Conservation (phyloP, 2,113 vertebrate genomes). For the Hymenochirus boettgeri region DNA sequence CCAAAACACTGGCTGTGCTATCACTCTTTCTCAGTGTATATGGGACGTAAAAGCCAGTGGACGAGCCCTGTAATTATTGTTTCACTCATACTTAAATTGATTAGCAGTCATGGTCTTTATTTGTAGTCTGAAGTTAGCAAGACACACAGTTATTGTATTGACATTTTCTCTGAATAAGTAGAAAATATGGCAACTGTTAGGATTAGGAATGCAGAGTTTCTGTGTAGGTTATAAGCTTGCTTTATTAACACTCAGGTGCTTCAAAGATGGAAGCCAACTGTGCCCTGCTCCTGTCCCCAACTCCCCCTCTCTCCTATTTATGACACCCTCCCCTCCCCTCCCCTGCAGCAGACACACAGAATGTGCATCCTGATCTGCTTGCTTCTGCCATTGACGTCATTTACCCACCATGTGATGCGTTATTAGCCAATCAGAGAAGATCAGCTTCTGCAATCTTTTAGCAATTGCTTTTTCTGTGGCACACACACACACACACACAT, state of each 20-base stretch:
- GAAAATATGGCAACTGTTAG: not conserved
- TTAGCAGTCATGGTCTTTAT: too few species aligned
- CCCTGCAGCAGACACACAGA: slow-evolving; percentile 37
- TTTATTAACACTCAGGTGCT: slow-evolving; percentile 23
- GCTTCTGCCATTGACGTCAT: slow-evolving; percentile 78
- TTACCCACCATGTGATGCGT: slow-evolving; percentile 62
- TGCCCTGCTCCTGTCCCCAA: slow-evolving; percentile 24
- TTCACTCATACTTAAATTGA: too few species aligned
- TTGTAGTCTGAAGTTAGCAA: too few species aligned
- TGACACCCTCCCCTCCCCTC: slow-evolving; percentile 34
- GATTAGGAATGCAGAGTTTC: not conserved
- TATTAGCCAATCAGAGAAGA: slow-evolving; percentile 58
- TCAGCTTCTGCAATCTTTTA: slow-evolving; percentile 46
- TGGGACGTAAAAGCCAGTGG: too few species aligned
- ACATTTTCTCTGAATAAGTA: too few species aligned
- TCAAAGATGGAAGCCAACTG: slow-evolving; percentile 34
- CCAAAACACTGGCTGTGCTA: too few species aligned
- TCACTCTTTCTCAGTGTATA: too few species aligned
- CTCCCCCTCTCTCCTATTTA: slow-evolving; percentile 23
- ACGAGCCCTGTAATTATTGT: too few species aligned
- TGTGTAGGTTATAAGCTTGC: not conserved
- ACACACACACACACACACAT: slow-evolving; percentile 2
- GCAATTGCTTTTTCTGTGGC: slow-evolving; percentile 51
- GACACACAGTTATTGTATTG: too few species aligned
- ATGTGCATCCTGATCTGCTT: slow-evolving; percentile 56